Base-by-base conservation (phyloP, 2,113 vertebrate species). In the Coturnix japonica region DNA sequence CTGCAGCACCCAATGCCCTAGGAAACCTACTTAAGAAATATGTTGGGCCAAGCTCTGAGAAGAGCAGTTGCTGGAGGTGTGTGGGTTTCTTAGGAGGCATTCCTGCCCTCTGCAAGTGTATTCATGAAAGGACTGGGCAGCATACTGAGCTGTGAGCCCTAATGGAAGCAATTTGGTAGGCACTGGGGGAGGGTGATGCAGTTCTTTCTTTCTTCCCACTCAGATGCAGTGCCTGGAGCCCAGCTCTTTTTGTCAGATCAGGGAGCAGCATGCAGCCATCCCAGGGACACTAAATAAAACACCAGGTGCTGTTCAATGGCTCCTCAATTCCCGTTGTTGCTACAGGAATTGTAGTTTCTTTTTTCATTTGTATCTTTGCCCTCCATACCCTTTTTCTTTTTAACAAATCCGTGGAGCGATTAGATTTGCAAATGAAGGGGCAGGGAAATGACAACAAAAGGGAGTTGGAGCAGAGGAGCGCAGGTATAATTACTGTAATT, bases 401-500 rank as follows among this genome's bases (percentile, higher is more conserved):
- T 93, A 73, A 93, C 96, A 95, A 94, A 90, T 80, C 88, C 77
- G 92, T 61, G 23, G 94, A 97, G 74, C 17, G 77, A 97, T 97
- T 97, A 97, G 96, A 97, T 98, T 98, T 97, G 97, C 97, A 98
- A 98, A 98, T 98, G 96, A 98, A 96, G 67, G 95, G 97, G 96
- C 97, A 98, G 96, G 91, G 90, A 97, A 97, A 94, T 67, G 96
- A 96, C 97, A 97, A 97, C 97, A 98, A 95, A 97, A 96, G 95
- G 96, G 94, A 98, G 87, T 91, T 94, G 80, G 95, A 97, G 95
- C 95, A 85, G 46, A 95, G 96, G 95, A 96, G 95, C 33, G 85
- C 97, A 97, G 97, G 97, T 97, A 96, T 98, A 98, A 98, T 98
- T 97, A 98, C 97, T 96, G 96, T 98, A 97, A 98, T 98, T 98